Percentiles rank a stretch among this genome's conserved stretches.
Evolutionary conservation across 2,797 vertebrate species (phyloP).

Genomic region (Zalophus californianus): DNA sequence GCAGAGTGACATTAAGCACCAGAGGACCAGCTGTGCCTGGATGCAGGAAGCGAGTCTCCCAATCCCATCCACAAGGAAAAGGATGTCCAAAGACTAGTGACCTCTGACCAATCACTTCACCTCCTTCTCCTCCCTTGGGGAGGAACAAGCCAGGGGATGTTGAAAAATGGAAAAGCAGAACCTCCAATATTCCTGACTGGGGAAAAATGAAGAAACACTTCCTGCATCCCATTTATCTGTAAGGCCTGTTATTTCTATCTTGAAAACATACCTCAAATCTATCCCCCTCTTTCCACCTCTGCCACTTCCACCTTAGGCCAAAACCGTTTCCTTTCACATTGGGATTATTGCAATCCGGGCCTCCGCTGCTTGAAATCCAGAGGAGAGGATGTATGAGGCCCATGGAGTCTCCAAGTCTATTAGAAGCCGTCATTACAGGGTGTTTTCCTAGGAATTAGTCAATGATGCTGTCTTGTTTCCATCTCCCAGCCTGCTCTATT

Average conservation of each 20-base stretch:
- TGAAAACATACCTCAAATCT: not conserved
- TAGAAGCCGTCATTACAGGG: not conserved
- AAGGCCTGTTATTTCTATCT: not conserved
- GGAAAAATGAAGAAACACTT: not conserved
- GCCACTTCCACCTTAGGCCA: not conserved
- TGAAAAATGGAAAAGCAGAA: conserved; percentile 26
- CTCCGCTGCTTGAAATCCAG: not conserved
- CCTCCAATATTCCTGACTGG: not conserved
- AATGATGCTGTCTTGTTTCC: not conserved
- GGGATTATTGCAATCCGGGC: not conserved
- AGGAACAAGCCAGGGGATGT: not conserved
- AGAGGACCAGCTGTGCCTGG: not conserved
- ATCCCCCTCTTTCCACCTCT: not conserved
- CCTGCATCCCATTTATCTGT: not conserved
- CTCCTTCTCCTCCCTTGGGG: not conserved
- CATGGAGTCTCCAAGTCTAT: not conserved
- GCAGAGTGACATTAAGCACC: not conserved
- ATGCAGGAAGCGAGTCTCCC: not conserved
- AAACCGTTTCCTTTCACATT: not conserved
- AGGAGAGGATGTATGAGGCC: not conserved
- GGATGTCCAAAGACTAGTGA: not conserved
- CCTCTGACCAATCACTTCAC: not conserved
- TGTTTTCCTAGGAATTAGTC: not conserved
- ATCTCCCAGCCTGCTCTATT: not conserved
- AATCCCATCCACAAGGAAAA: not conserved